Evolutionary conservation across 2,113 vertebrate genomes (phyloP).

Genomic region (Mastomys coucha): DNA sequence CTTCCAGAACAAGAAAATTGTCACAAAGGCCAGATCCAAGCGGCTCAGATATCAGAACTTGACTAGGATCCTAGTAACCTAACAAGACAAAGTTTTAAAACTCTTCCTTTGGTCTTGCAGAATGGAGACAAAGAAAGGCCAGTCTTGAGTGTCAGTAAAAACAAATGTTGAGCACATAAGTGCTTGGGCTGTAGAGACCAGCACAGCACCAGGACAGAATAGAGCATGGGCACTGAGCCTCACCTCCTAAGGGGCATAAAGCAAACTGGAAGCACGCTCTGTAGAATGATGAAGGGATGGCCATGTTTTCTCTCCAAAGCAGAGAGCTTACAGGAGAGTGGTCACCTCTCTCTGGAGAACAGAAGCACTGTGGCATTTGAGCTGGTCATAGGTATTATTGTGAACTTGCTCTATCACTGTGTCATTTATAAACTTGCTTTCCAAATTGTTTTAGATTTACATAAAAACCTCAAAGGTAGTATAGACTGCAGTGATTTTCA

Average conservation of each 20-base stretch:
- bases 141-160: background rate
- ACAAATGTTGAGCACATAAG: background rate
- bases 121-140: background rate
- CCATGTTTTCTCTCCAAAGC: accelerated
- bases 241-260: background rate
- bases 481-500: background rate
- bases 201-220: accelerated
- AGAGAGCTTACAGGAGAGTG: background rate
- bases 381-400: background rate
- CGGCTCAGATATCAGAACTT: background rate
- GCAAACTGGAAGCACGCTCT: too few species aligned
- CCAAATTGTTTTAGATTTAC: conserved; percentile 9
- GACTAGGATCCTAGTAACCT: background rate
- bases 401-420: too few species aligned
- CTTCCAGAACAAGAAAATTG: background rate
- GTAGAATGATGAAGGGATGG: accelerated
- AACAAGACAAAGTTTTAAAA: background rate
- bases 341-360: background rate
- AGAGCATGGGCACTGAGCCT: background rate
- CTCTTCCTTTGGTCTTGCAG: too few species aligned
- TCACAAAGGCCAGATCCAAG: background rate
- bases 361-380: background rate
- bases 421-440: conserved; percentile 20
- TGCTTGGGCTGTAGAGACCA: background rate
- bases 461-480: background rate